Percentiles rank a stretch among this genome's conserved stretches.
Evolutionary conservation across 2,888 invertebrate genomes (phyloP).

Genomic region (Caenorhabditis macrosperma): DNA sequence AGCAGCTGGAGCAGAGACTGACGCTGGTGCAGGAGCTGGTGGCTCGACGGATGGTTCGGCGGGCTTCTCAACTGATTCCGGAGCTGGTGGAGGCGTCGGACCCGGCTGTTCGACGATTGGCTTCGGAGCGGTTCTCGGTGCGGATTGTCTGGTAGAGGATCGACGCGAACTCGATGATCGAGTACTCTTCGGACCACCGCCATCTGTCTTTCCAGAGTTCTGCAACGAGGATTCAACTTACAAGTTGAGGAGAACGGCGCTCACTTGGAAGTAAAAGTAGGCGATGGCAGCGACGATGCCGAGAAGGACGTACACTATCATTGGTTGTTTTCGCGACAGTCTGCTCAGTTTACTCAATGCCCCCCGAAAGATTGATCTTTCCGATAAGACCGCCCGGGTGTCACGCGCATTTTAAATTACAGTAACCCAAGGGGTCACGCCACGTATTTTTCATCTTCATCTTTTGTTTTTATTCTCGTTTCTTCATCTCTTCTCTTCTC

Average conservation of each 20-base stretch:
- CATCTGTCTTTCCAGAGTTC: neutral
- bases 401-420: too few relatives aligned
- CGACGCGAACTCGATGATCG: neutral
- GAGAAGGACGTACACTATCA: neutral
- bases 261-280: conserved; percentile 12
- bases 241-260: neutral
- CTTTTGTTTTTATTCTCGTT: neutral
- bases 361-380: too few relatives aligned
- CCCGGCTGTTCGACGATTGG: neutral
- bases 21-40: too few relatives aligned
- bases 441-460: too few relatives aligned
- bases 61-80: too few relatives aligned
- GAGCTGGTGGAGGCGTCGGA: neutral
- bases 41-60: neutral
- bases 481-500: too few relatives aligned
- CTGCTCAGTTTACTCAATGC: too few relatives aligned
- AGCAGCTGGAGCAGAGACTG: neutral
- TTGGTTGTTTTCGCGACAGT: too few relatives aligned
- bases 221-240: neutral
- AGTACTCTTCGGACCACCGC: neutral
- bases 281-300: neutral
- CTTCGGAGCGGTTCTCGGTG: neutral
- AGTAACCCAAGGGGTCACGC: too few relatives aligned
- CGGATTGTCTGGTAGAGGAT: neutral
- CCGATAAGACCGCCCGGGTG: neutral